Percentiles rank a stretch among this genome's conserved stretches.
Evolutionary conservation across 2,113 vertebrate genomes (phyloP).

Genomic region (Seriola aureovittata): DNA sequence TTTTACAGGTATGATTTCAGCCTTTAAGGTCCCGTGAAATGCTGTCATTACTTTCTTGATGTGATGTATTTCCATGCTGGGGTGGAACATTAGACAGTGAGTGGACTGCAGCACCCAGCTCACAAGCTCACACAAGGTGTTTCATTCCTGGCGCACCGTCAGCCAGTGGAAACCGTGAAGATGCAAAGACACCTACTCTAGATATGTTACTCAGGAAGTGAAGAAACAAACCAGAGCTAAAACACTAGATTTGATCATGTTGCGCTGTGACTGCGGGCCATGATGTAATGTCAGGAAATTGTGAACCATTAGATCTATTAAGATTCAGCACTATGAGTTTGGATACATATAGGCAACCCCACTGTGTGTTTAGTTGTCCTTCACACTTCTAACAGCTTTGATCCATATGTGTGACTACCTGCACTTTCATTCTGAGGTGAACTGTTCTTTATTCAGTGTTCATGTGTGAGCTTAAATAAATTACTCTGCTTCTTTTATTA

Average conservation of each 20-base stretch:
- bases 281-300: background rate
- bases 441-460: too few relatives aligned
- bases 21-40: background rate
- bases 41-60: background rate
- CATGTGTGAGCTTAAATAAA: background rate
- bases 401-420: background rate
- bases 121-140: background rate
- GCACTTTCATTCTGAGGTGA: too few relatives aligned
- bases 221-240: background rate
- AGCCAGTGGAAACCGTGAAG: background rate
- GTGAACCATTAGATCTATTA: background rate
- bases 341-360: background rate
- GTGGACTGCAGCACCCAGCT: conserved; percentile 3
- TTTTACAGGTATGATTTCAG: background rate
- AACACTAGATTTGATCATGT: background rate
- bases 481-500: background rate
- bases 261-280: background rate
- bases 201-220: background rate
- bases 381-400: background rate
- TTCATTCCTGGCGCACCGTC: background rate
- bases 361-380: background rate
- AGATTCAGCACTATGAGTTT: background rate
- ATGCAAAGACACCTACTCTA: conserved; percentile 8
- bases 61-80: background rate
- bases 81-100: background rate